These are phyloP conservation scores for Alviniconcha marisindica DNA, from an alignment of 1,140 invertebrate genomes.

Conservation along the genomic window DNA sequence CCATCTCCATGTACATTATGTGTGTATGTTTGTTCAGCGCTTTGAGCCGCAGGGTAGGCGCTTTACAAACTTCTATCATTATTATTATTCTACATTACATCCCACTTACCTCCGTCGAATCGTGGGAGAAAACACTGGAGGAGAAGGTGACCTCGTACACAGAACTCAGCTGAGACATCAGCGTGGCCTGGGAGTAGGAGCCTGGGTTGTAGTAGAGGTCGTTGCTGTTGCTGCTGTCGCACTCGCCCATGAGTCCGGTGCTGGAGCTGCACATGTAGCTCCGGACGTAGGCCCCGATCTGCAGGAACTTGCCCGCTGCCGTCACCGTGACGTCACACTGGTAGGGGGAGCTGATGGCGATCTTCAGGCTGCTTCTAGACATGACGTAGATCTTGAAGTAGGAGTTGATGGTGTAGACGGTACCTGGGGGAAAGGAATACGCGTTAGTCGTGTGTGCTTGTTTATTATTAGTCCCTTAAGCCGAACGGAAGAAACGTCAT, in stretches of 20 bases:
- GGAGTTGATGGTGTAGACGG: not conserved
- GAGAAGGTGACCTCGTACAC: not conserved
- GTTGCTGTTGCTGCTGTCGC: not conserved
- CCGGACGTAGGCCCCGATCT: conserved; percentile 1
- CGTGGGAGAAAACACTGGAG: not conserved
- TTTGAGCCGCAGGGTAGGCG: no score
- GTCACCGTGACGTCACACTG: conserved; percentile 12
- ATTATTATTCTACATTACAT: no score
- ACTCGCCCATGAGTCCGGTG: not conserved
- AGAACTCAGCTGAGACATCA: not conserved
- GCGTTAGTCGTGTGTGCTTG: no score
- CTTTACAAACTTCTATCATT: no score
- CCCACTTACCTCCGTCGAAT: no score
- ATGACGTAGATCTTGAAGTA: not conserved
- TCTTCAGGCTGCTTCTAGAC: not conserved
- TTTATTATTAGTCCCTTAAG: no score
- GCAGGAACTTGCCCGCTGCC: conserved; percentile 7
- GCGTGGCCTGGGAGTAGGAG: conserved; percentile 17
- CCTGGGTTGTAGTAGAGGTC: not conserved
- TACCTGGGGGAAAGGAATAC: not conserved
- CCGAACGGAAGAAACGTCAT: no score
- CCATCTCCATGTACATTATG: no score
- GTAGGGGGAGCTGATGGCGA: conserved; percentile 18
- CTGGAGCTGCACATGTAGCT: conserved; percentile 10
- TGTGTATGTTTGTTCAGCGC: no score